phyloP scores from a whole-genome alignment of 1,140 invertebrate species.

The Cardiocondyla obscurior region DNA sequence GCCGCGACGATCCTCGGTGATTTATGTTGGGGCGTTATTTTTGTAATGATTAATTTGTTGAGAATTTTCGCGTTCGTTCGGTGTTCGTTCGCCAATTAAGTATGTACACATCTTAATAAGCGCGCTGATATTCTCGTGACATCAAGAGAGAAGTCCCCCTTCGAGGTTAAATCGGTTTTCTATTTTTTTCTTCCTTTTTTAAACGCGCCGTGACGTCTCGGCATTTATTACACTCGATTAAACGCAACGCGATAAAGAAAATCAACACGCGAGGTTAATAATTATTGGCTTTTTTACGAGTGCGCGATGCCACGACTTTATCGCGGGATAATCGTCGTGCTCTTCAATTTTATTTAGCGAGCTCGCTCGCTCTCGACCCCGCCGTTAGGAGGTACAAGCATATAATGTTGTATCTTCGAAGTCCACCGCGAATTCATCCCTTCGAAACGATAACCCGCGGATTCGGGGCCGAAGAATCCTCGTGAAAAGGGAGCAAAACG shows the following conservation, averaged over 20 bases:
- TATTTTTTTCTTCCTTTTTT: too few species aligned
- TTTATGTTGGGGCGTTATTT: too few species aligned
- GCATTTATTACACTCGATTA: background rate
- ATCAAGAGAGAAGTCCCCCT: too few species aligned
- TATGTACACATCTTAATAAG: too few species aligned
- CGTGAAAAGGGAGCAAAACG: conserved; percentile 30
- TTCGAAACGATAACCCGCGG: conserved; percentile 29
- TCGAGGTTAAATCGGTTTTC: background rate
- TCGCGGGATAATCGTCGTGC: background rate
- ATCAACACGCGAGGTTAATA: background rate
- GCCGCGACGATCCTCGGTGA: too few species aligned
- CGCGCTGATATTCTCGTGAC: background rate
- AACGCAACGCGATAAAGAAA: background rate
- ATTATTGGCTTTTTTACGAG: background rate
- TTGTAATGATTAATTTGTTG: too few species aligned
- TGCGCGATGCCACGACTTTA: background rate
- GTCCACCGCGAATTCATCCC: conserved; percentile 19
- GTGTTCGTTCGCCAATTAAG: too few species aligned
- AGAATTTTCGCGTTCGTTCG: too few species aligned
- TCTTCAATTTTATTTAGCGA: conserved; percentile 18
- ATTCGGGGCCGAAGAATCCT: conserved; percentile 46
- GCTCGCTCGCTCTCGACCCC: background rate
- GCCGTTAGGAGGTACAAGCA: background rate
- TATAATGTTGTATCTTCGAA: background rate
- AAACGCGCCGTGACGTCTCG: too few species aligned